phyloP scores from a whole-genome alignment of 2,113 vertebrate species.

The Cacatua alba region DNA sequence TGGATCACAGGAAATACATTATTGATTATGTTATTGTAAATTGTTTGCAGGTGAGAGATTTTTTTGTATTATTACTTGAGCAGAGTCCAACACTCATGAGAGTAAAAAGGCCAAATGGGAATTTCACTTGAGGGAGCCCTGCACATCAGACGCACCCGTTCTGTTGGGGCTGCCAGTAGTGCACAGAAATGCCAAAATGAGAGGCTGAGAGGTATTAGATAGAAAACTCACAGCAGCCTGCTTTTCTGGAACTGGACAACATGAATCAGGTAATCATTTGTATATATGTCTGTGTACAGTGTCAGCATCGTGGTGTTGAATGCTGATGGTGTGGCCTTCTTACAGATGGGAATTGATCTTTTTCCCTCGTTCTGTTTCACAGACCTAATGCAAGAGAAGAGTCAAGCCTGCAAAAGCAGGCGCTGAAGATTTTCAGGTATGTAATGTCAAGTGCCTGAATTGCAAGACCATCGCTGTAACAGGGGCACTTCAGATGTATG shows the following conservation, averaged over 20 bases:
- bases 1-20: background rate
- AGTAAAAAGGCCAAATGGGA: constrained; percentile 18
- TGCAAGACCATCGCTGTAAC: background rate
- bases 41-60: background rate
- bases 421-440: constrained; percentile 6
- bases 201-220: background rate
- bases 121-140: constrained; percentile 26
- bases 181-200: constrained; percentile 10
- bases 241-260: constrained; percentile 15
- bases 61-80: constrained; percentile 41
- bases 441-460: background rate
- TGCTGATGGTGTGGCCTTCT: background rate
- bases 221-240: constrained; percentile 16
- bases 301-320: background rate
- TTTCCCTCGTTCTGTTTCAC: background rate
- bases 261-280: constrained; percentile 31
- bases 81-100: constrained; percentile 10
- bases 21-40: constrained; percentile 26
- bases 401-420: background rate
- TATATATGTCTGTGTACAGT: background rate
- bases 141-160: background rate
- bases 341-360: background rate
- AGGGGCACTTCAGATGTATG: background rate
- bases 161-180: background rate
- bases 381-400: background rate